phyloP scores from a whole-genome alignment of 2,113 vertebrate genomes.

The Salvelinus alpinus region DNA sequence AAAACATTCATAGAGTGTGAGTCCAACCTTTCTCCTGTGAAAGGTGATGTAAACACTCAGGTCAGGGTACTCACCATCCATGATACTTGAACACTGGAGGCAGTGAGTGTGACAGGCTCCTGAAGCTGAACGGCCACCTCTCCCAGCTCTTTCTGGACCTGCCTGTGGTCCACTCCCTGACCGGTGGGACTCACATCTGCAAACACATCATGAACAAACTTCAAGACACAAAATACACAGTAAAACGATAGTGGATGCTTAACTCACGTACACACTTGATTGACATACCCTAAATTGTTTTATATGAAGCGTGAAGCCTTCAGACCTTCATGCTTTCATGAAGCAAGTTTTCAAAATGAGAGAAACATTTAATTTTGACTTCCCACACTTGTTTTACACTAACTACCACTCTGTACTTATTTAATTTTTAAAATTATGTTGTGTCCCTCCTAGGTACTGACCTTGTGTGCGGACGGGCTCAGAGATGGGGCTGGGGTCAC shows the following conservation, averaged over 20 bases:
- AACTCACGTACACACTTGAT: too few relatives aligned
- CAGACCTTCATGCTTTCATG: too few relatives aligned
- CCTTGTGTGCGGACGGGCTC: slow-evolving; percentile 90
- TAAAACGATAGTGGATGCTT: too few relatives aligned
- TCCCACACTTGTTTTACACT: background rate
- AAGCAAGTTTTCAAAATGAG: too few relatives aligned
- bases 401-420: background rate
- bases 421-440: too few relatives aligned
- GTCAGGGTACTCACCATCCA: slow-evolving; percentile 84
- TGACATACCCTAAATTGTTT: too few relatives aligned
- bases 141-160: slow-evolving; percentile 83
- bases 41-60: too few relatives aligned
- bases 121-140: slow-evolving; percentile 84
- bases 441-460: slow-evolving; percentile 43
- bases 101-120: slow-evolving; percentile 76
- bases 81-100: slow-evolving; percentile 78
- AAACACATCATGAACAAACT: background rate
- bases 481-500: slow-evolving; percentile 90
- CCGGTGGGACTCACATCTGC: slow-evolving; percentile 79
- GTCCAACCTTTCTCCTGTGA: too few relatives aligned
- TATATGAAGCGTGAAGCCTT: too few relatives aligned
- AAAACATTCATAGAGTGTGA: too few relatives aligned
- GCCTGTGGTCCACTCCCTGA: slow-evolving; percentile 82
- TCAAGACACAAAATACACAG: background rate
- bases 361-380: too few relatives aligned